Base-by-base conservation (phyloP, 2,797 vertebrate genomes). In the Coregonus sp. region DNA sequence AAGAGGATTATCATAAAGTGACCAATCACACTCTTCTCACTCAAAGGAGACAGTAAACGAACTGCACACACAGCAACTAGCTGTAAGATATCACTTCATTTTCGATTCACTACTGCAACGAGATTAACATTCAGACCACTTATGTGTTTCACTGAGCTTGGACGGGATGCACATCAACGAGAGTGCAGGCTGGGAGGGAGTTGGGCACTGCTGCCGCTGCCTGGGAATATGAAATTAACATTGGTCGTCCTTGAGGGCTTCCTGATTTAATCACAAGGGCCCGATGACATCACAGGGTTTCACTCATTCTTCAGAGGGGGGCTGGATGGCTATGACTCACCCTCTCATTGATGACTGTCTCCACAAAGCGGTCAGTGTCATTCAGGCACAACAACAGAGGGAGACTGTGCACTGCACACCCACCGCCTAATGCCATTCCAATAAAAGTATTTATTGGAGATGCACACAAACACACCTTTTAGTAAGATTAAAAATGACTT, bases 201-300 rank as follows among this genome's bases (percentile, higher is more conserved):
- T 2, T 52, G 50, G 3, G 12, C 25, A 1, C 70, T 18, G 2
- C 47, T 31, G 47, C n/a, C 20, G 35, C 35, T 59, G 71, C 70
- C 83, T 80, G 82, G 66, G 85, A 89, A 87, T 89, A 90, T 91
- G 84, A 91, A 91, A 94, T 93, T 92, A 93, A 90, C 93, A 93
- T 95, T 94, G 92, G 47, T 83, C 73, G 93, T 92, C 94, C 94
- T 95, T 94, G 91, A 88, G 87, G 88, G 76, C 92, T 91, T 94
- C 92, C 91, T 94, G 93, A 95, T 95, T 93, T 81, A 93, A 95
- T 95, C 92, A 94, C 80, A 78, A 80, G 75, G 83, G 76, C 86
- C 73, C 18, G 85, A 86, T 93, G 92, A 94, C 91, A 92, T 91
- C 91, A 92, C 82, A 78, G 69, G 1, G 86, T 91, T 92, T 90